Evolutionary conservation across 1,140 invertebrate genomes (phyloP).

Genomic region (Aporrectodea caliginosa): DNA sequence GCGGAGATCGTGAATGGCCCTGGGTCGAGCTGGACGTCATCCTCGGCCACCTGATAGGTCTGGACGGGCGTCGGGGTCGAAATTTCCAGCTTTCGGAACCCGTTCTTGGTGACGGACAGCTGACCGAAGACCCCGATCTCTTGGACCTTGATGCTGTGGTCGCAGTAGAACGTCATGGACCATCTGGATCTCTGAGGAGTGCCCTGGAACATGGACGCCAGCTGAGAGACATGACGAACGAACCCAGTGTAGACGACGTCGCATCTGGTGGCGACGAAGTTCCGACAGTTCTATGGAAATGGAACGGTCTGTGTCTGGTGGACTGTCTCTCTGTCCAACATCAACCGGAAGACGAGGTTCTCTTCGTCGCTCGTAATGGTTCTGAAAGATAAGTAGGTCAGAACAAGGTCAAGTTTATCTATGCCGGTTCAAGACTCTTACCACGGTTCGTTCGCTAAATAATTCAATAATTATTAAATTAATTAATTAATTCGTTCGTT

Average conservation of each 20-base stretch:
- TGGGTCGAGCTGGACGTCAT: constrained; percentile 9
- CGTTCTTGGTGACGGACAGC: constrained; percentile 16
- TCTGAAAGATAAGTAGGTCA: too few relatives aligned
- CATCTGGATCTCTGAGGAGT: constrained; percentile 18
- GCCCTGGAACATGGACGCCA: constrained; percentile 2
- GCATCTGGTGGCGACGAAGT: constrained; percentile 5
- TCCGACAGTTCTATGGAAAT: constrained; percentile 8
- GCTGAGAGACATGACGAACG: not conserved
- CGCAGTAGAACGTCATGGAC: constrained; percentile 11
- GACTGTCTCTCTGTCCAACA: not conserved
- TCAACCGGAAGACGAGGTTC: constrained; percentile 16
- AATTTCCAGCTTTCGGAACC: constrained; percentile 21
- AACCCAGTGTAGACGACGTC: constrained; percentile 1
- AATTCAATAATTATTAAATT: too few relatives aligned
- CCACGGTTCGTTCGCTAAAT: too few relatives aligned
- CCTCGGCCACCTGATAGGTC: constrained; percentile 15
- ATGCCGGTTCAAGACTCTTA: too few relatives aligned
- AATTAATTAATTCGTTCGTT: too few relatives aligned
- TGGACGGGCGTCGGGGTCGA: not conserved
- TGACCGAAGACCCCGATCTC: constrained; percentile 13
- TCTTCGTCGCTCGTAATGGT: too few relatives aligned
- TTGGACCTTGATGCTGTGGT: constrained; percentile 14
- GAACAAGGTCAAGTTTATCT: too few relatives aligned
- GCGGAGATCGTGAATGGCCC: constrained; percentile 14
- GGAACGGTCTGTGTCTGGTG: not conserved